Conservation (phyloP, 2,888 invertebrate genomes). For the Brassicogethes aeneus region DNA sequence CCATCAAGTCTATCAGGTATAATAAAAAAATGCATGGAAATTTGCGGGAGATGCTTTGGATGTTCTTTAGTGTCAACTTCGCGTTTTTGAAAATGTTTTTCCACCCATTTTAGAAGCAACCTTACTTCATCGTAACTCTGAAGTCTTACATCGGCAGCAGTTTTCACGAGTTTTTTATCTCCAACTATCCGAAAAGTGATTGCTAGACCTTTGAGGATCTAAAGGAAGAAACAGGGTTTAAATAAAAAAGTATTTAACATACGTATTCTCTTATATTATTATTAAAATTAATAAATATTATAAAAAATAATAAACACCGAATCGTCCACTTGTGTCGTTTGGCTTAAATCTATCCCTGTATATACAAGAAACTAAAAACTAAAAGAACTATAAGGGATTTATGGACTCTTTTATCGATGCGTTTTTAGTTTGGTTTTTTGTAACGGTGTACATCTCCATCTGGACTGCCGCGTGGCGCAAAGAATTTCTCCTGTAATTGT, state of each 20-base stretch:
- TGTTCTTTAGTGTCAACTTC: too few species aligned
- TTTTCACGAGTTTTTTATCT: background rate
- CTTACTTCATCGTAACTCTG: slow-evolving; percentile 4
- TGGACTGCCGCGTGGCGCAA: slow-evolving; percentile 58
- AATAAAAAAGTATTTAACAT: background rate
- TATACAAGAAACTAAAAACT: background rate
- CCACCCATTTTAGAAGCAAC: slow-evolving; percentile 6
- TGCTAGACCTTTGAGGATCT: slow-evolving; percentile 4
- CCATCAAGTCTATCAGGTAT: too few species aligned
- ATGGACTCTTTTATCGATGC: background rate
- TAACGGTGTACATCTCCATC: slow-evolving; percentile 46
- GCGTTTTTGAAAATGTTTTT: slow-evolving; percentile 1
- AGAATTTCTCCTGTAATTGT: slow-evolving; percentile 50
- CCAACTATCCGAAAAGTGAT: slow-evolving; percentile 2
- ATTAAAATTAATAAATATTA: background rate
- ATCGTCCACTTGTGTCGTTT: background rate
- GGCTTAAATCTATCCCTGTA: background rate
- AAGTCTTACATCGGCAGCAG: slow-evolving; percentile 2
- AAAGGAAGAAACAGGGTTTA: background rate
- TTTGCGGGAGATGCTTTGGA: too few species aligned
- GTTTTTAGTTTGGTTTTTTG: background rate
- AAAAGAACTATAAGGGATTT: background rate
- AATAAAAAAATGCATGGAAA: too few species aligned
- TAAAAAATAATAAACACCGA: background rate
- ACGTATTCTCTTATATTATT: background rate